Conservation (phyloP, 1,140 invertebrate species). For the Euwallacea fornicatus region DNA sequence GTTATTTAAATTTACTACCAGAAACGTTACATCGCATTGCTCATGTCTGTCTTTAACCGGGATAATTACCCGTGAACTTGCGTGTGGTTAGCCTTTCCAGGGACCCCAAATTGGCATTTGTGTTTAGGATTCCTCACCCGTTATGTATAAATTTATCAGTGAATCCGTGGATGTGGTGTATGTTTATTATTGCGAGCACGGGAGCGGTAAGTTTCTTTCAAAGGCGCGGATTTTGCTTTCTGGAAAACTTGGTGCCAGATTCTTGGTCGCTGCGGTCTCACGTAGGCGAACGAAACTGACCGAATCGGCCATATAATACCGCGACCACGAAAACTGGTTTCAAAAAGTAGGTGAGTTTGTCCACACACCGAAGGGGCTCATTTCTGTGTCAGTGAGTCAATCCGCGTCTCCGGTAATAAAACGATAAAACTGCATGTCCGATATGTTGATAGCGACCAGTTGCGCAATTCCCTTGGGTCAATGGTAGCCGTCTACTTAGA, state of each 20-base stretch:
- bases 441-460: too few species aligned
- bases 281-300: background rate
- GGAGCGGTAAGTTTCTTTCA: slow-evolving; percentile 24
- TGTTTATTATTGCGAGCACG: slow-evolving; percentile 36
- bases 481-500: too few species aligned
- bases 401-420: background rate
- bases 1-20: slow-evolving; percentile 10
- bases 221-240: background rate
- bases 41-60: background rate
- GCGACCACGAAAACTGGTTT: background rate
- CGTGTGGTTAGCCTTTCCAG: slow-evolving; percentile 7
- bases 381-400: background rate
- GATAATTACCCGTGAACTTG: slow-evolving; percentile 10
- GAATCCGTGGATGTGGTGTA: slow-evolving; percentile 19
- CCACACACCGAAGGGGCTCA: background rate
- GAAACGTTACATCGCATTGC: background rate
- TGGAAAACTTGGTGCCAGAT: background rate
- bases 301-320: background rate
- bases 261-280: background rate
- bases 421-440: too few species aligned
- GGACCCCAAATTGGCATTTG: background rate
- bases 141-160: background rate
- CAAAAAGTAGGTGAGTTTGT: background rate
- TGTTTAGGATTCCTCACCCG: background rate
- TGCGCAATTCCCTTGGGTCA: too few species aligned